phyloP scores from a whole-genome alignment of 2,888 invertebrate species.

The Eupsilia transversa region DNA sequence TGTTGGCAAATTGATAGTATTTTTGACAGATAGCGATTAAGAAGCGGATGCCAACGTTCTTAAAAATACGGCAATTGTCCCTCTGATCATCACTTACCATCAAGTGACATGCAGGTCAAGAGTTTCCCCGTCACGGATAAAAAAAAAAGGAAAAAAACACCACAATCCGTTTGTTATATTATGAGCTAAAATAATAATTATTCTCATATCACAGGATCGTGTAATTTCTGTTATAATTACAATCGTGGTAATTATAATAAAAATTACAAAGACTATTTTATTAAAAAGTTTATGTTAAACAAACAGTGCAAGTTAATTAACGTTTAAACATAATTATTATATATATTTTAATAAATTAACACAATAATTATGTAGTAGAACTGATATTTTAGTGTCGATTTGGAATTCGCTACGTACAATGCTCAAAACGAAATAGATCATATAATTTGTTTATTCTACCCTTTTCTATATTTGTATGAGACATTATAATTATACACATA shows the following conservation, averaged over 20 bases:
- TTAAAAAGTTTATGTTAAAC: not conserved
- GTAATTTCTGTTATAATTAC: not conserved
- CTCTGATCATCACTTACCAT: too few relatives aligned
- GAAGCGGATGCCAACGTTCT: too few relatives aligned
- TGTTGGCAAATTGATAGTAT: too few relatives aligned
- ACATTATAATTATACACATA: too few relatives aligned
- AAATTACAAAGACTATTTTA: not conserved
- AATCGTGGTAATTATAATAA: not conserved
- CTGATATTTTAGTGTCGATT: not conserved
- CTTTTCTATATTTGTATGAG: too few relatives aligned
- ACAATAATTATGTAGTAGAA: not conserved
- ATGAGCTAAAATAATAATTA: conserved; percentile 1
- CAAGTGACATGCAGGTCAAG: too few relatives aligned
- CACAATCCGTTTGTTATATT: not conserved
- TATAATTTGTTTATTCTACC: not conserved
- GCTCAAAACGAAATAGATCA: not conserved
- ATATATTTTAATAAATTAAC: not conserved
- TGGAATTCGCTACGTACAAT: not conserved
- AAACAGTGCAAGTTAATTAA: not conserved
- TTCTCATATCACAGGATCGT: not conserved
- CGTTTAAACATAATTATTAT: too few relatives aligned
- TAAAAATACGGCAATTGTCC: too few relatives aligned
- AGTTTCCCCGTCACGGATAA: too few relatives aligned
- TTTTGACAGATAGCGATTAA: too few relatives aligned
- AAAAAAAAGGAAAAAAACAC: too few relatives aligned